Conservation (phyloP, 2,888 invertebrate genomes). For the Acleris laterana region DNA sequence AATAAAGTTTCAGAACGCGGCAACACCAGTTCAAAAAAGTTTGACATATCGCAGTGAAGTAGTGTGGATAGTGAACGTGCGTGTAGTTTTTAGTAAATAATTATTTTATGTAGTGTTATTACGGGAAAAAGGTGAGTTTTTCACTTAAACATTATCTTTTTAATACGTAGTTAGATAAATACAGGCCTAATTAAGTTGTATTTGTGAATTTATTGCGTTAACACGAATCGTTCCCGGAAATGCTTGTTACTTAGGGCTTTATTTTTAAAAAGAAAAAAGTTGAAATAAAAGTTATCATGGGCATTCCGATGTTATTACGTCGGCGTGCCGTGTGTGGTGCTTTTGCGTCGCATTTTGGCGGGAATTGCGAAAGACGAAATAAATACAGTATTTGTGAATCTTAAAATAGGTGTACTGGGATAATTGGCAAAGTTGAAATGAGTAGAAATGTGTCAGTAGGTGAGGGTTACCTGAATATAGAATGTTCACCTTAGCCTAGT, state of each 20-base stretch:
- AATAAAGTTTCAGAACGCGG: constrained; percentile 47
- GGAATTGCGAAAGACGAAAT: constrained; percentile 44
- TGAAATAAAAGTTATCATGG: constrained; percentile 76
- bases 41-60: constrained; percentile 77
- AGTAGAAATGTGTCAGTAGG: constrained; percentile 75
- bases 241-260: constrained; percentile 60
- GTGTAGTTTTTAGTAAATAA: constrained; percentile 63
- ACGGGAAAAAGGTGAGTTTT: constrained; percentile 71
- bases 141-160: constrained; percentile 62
- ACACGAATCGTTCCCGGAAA: constrained; percentile 63
- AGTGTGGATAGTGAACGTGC: constrained; percentile 76
- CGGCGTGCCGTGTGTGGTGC: constrained; percentile 56
- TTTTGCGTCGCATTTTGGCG: constrained; percentile 59
- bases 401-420: constrained; percentile 64
- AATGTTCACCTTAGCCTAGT: constrained; percentile 73
- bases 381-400: constrained; percentile 47
- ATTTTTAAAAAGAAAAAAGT: constrained; percentile 65
- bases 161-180: constrained; percentile 40
- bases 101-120: constrained; percentile 74
- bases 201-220: constrained; percentile 37
- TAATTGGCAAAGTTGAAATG: constrained; percentile 63
- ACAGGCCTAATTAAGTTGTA: constrained; percentile 30
- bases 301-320: constrained; percentile 79
- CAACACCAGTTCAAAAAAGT: constrained; percentile 61
- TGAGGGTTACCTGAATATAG: constrained; percentile 76